phyloP scores from a whole-genome alignment of 1,140 invertebrate species.

The Holcopasites calliopsidis region DNA sequence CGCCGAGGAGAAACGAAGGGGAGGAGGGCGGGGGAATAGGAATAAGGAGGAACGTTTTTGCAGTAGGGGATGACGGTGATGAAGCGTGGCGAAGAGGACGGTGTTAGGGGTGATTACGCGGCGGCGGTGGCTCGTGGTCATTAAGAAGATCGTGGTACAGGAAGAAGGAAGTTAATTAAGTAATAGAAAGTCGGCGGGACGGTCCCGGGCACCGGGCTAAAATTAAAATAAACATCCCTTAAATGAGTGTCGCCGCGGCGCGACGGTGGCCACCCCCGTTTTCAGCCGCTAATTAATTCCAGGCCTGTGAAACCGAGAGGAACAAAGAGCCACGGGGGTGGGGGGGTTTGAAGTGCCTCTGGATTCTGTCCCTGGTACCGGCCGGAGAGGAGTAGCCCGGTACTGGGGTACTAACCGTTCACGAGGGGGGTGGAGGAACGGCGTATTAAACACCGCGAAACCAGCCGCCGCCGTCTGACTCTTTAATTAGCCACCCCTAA shows the following conservation, averaged over 20 bases:
- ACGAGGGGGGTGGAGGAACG: conserved; percentile 56
- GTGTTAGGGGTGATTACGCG: background rate
- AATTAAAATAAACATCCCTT: conserved; percentile 78
- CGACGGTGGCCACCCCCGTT: conserved; percentile 55
- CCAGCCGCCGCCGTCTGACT: conserved; percentile 75
- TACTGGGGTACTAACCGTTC: conserved; percentile 4
- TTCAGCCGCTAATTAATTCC: conserved; percentile 77
- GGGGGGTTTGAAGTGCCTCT: conserved; percentile 6
- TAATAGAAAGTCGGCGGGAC: conserved; percentile 75
- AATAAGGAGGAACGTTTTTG: background rate
- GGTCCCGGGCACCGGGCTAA: conserved; percentile 54
- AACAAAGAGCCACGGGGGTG: conserved; percentile 59
- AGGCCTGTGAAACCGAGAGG: conserved; percentile 74
- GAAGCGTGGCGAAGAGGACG: conserved; percentile 19
- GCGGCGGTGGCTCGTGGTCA: conserved; percentile 43
- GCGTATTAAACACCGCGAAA: conserved; percentile 76
- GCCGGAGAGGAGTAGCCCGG: conserved; percentile 1
- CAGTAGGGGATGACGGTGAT: background rate
- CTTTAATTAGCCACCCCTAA: conserved; percentile 75
- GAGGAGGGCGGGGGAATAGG: conserved; percentile 10
- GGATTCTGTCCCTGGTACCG: conserved; percentile 34
- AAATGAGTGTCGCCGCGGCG: conserved; percentile 77
- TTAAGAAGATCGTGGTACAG: conserved; percentile 37
- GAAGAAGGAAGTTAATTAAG: conserved; percentile 75
- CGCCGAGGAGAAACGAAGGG: background rate